phyloP scores from a whole-genome alignment of 1,140 invertebrate genomes.

The Copidosoma floridanum region DNA sequence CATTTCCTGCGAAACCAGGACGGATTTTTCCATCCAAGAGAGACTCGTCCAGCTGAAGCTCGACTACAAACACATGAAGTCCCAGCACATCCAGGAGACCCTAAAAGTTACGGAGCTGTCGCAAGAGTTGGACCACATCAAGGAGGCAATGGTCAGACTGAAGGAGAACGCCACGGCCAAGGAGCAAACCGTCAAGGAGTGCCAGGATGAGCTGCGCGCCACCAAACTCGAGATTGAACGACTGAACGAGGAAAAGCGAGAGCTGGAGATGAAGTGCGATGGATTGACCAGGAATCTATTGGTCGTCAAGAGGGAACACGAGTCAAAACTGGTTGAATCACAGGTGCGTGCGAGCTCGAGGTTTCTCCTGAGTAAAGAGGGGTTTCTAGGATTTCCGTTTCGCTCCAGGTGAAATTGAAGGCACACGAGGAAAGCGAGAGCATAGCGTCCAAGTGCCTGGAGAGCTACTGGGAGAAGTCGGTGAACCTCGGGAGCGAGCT shows the following conservation, averaged over 20 bases:
- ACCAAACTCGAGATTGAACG: constrained; percentile 33
- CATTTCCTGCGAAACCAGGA: background rate
- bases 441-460: constrained; percentile 23
- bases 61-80: constrained; percentile 34
- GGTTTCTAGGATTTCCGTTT: no score
- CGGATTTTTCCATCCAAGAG: constrained; percentile 22
- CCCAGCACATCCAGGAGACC: constrained; percentile 27
- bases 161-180: constrained; percentile 32
- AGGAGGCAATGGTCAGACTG: constrained; percentile 28
- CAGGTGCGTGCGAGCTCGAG: no score
- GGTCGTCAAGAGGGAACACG: constrained; percentile 27
- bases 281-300: constrained; percentile 18
- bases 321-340: constrained; percentile 31
- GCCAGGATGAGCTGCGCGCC: constrained; percentile 22
- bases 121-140: constrained; percentile 36
- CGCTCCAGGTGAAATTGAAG: constrained; percentile 29
- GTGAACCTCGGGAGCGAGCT: constrained; percentile 32
- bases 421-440: constrained; percentile 30
- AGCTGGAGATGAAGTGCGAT: constrained; percentile 25
- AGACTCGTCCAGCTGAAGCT: constrained; percentile 28
- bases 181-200: constrained; percentile 34
- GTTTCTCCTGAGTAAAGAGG: no score
- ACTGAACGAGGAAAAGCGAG: constrained; percentile 25
- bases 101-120: constrained; percentile 33
- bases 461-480: constrained; percentile 35